Evolutionary conservation across 2,797 vertebrate genomes (phyloP), one percentile per base, ranked within the genome.

Genomic region (Premnoplex brunnescens): DNA sequence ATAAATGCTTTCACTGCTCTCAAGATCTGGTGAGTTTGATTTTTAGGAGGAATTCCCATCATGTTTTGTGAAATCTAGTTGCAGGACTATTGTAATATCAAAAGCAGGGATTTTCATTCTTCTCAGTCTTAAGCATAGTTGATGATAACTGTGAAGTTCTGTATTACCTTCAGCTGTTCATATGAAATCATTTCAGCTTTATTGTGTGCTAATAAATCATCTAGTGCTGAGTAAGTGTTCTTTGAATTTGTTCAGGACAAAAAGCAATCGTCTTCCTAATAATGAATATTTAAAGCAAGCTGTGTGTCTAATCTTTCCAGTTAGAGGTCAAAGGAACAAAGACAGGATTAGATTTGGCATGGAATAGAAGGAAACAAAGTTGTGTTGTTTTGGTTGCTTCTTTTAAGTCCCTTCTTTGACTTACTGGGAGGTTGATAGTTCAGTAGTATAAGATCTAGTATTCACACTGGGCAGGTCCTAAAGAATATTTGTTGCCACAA

Each of bases 231-330:
- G 18, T 78, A 64, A 39, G 52, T 9, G 41, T 58, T 59, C 14
- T 8, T 62, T 87, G 37, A 68, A 81, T 79, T 93, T 83, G 8
- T 74, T 83, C 16, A 30, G 67, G 89, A 63, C 28, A 62, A 62
- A 76, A 88, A 64, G 15, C 41, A 73, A 66, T 21, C 75, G 95
- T 94, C 46, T 93, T 83, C 34, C 21, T 72, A 51, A 39, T 76
- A 44, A 80, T 81, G 58, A 80, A 55, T 92, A 51, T 91, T 85
- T 80, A 83, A 93, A 60, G 39, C 43, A 91, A 91, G 27, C 72
- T 75, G 30, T 84, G 17, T 34, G 12, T 41, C 54, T 74, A 3
- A 43, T 89, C 5, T 15, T 85, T 67, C 36, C 62, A 81, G 6
- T 75, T 75, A 68, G 46, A 89, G 28, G 24, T 10, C 3, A 12